Percentiles rank a stretch among this genome's conserved stretches.
Conservation (phyloP, 1,140 invertebrate genomes). For the Monochamus saltuarius region DNA sequence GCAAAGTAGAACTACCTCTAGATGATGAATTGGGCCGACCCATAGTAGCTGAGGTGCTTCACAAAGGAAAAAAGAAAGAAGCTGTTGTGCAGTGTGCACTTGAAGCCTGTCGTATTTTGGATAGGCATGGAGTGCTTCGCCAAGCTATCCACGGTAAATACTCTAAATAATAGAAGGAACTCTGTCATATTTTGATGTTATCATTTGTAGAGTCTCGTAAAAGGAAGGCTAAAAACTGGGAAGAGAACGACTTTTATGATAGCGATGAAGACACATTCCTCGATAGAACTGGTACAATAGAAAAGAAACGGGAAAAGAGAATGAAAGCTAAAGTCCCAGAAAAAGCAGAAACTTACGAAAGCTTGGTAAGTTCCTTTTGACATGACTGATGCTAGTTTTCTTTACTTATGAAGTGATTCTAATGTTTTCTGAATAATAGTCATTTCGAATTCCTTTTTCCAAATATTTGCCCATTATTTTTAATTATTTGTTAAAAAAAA, state of each 20-base stretch:
- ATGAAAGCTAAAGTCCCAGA: conserved; percentile 68
- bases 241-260: conserved; percentile 91
- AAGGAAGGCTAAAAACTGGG: conserved; percentile 74
- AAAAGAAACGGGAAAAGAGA: conserved; percentile 79
- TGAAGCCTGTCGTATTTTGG: conserved; percentile 90
- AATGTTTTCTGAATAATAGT: no score
- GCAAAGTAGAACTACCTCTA: conserved; percentile 70
- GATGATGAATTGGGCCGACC: conserved; percentile 73
- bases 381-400: no score
- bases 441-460: no score
- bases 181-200: neutral
- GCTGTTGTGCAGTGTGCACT: conserved; percentile 89
- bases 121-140: conserved; percentile 76
- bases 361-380: conserved; percentile 63
- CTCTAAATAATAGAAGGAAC: neutral
- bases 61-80: conserved; percentile 93
- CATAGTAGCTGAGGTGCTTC: conserved; percentile 79
- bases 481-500: no score
- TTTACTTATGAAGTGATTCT: no score
- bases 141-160: conserved; percentile 72
- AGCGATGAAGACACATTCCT: conserved; percentile 97
- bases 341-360: conserved; percentile 75
- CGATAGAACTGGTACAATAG: conserved; percentile 91
- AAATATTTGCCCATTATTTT: no score
- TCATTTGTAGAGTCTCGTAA: conserved; percentile 62